Evolutionary conservation across 2,888 invertebrate genomes (phyloP).

Genomic region (Odontocolon sp.): DNA sequence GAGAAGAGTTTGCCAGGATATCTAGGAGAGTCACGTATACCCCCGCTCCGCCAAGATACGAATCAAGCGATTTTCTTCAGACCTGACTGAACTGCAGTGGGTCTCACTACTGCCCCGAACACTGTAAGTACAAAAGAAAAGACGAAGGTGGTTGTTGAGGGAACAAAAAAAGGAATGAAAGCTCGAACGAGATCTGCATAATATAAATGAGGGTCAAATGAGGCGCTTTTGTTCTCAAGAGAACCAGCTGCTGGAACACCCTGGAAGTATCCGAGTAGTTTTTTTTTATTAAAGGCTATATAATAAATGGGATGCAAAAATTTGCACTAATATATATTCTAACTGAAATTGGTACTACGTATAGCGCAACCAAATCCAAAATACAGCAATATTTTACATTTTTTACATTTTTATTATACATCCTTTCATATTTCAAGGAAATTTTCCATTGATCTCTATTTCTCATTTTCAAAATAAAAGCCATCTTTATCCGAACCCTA

Average conservation of each 20-base stretch:
- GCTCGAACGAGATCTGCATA: background rate
- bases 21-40: background rate
- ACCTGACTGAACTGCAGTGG: background rate
- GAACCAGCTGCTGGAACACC: too few species aligned
- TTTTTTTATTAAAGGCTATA: too few species aligned
- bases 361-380: too few species aligned
- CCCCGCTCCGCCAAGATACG: background rate
- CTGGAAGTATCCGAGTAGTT: too few species aligned
- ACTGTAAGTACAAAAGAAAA: background rate
- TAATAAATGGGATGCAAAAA: too few species aligned
- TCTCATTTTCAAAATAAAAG: background rate
- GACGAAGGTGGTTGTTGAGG: background rate
- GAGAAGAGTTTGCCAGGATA: constrained; percentile 24
- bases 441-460: background rate
- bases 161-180: background rate
- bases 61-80: background rate
- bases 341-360: too few species aligned
- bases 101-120: background rate
- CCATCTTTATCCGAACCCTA: background rate
- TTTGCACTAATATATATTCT: too few species aligned
- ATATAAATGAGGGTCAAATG: too few species aligned
- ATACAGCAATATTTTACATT: too few species aligned
- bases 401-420: too few species aligned
- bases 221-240: too few species aligned
- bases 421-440: background rate